phyloP scores from a whole-genome alignment of 92 coral and sea anemone genomes.

The Epizoanthus rinbou region DNA sequence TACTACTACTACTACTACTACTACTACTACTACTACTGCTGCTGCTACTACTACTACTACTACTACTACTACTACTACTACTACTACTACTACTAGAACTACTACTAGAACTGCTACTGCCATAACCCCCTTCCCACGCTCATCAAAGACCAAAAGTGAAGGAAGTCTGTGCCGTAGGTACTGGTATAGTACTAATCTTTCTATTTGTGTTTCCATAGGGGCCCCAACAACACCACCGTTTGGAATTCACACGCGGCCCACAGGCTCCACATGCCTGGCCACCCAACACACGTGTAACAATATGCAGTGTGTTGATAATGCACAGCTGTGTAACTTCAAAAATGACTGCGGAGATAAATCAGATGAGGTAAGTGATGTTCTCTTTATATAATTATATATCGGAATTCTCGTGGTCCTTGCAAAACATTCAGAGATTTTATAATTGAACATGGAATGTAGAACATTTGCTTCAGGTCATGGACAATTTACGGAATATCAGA shows the following conservation, averaged over 20 bases:
- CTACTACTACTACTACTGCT: too few relatives aligned
- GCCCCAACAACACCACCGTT: slow-evolving; percentile 93
- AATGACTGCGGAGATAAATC: slow-evolving; percentile 95
- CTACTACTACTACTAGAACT: too few relatives aligned
- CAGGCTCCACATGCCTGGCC: slow-evolving; percentile 81
- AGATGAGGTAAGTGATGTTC: slow-evolving; percentile 58
- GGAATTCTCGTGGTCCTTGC: background rate
- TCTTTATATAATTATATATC: background rate
- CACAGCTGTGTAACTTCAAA: slow-evolving; percentile 93
- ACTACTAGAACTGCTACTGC: too few relatives aligned
- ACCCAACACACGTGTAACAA: slow-evolving; percentile 90
- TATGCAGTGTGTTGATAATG: slow-evolving; percentile 90
- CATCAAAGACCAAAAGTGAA: background rate
- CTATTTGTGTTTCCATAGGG: slow-evolving; percentile 51
- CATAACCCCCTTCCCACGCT: too few relatives aligned
- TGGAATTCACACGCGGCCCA: slow-evolving; percentile 97
- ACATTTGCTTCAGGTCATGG: too few relatives aligned
- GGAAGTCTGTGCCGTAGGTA: background rate
- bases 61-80: too few relatives aligned
- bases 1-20: too few relatives aligned
- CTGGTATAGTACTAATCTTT: background rate
- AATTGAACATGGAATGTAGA: too few relatives aligned
- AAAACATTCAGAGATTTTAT: background rate
- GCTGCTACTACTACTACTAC: too few relatives aligned
- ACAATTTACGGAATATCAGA: too few relatives aligned